These are phyloP conservation scores for Oreotrochilus melanogaster DNA, from an alignment of 2,113 vertebrate genomes.

Conservation along the genomic window DNA sequence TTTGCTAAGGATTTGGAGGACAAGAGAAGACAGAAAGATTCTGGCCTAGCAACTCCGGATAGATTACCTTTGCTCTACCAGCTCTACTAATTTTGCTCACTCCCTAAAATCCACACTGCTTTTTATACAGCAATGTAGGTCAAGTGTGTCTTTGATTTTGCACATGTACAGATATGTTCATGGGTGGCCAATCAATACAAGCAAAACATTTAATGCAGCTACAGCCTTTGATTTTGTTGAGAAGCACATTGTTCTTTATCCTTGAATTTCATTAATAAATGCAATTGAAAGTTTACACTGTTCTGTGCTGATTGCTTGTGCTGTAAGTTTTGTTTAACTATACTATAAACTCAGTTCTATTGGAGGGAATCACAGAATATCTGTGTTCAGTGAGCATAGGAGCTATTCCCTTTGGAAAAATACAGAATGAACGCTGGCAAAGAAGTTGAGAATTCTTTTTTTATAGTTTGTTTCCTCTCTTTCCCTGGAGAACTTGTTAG, in stretches of 20 bases:
- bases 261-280: neutral
- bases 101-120: neutral
- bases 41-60: neutral
- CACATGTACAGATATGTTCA: neutral
- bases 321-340: neutral
- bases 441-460: neutral
- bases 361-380: neutral
- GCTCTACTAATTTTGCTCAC: neutral
- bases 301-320: neutral
- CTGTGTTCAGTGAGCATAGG: neutral
- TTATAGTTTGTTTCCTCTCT: neutral
- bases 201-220: neutral
- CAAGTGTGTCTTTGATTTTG: neutral
- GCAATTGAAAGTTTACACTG: neutral
- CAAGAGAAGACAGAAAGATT: neutral
- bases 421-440: neutral
- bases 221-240: neutral
- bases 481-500: slow-evolving; percentile 12
- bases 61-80: neutral
- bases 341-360: neutral
- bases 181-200: neutral
- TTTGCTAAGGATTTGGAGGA: neutral
- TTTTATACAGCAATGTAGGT: neutral
- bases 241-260: neutral
- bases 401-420: neutral